phyloP scores from a whole-genome alignment of 2,113 vertebrate genomes.

The Rhabdornis inornatus region DNA sequence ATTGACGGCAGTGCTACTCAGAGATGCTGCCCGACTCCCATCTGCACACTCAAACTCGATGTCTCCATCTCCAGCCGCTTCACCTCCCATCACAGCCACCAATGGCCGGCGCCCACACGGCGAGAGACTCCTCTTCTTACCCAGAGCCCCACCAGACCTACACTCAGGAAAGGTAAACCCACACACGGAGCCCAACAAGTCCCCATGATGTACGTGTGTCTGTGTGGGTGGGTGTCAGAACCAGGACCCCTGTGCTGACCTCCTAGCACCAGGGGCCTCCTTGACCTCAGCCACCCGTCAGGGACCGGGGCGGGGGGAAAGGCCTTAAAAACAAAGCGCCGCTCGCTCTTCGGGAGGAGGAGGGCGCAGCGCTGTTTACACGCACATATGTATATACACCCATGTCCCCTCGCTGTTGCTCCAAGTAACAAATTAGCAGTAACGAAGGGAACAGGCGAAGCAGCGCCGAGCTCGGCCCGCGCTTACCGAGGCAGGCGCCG shows the following conservation, averaged over 20 bases:
- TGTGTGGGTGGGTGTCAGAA: not conserved
- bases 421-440: not conserved
- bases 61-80: not conserved
- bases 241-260: not conserved
- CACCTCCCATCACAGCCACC: rapidly evolving
- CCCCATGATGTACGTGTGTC: rapidly evolving
- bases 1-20: not conserved
- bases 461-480: not conserved
- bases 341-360: not conserved
- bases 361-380: not conserved
- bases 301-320: not conserved
- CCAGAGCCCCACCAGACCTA: not conserved
- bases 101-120: rapidly evolving
- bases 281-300: not conserved
- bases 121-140: not conserved
- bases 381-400: rapidly evolving
- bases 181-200: rapidly evolving
- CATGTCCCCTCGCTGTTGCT: not conserved
- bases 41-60: rapidly evolving
- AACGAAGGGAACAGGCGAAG: not conserved
- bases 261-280: not conserved
- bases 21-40: not conserved
- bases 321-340: not conserved
- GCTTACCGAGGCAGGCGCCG: constrained; percentile 87
- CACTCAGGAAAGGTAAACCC: not conserved